A percentile compares a stretch with the other conserved stretches of the same genome.
Conservation (phyloP, 2,888 invertebrate genomes). For the Eupithecia exiguata region DNA sequence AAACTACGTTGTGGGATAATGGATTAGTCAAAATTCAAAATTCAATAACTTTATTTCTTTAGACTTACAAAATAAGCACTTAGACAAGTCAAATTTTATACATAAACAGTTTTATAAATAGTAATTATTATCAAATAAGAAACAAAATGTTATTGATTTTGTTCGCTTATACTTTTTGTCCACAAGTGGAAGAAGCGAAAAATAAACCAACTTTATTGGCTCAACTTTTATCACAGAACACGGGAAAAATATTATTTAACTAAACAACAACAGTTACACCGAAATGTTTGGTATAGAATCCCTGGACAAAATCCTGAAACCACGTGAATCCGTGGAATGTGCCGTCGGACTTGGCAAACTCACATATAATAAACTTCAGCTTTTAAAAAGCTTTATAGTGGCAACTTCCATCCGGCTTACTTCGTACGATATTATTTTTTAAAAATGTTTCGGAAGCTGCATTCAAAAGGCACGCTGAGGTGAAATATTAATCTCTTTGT, state of each 20-base stretch:
- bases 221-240: too few relatives aligned
- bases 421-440: conserved; percentile 30
- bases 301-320: conserved; percentile 13
- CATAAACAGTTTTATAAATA: too few relatives aligned
- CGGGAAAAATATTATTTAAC: too few relatives aligned
- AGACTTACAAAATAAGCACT: too few relatives aligned
- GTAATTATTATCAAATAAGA: too few relatives aligned
- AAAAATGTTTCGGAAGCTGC: conserved; percentile 29
- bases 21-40: too few relatives aligned
- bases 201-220: too few relatives aligned
- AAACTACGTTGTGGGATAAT: not conserved
- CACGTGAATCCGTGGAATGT: conserved; percentile 19
- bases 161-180: too few relatives aligned
- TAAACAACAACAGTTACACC: not conserved
- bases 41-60: too few relatives aligned
- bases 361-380: conserved; percentile 32
- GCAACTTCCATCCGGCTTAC: conserved; percentile 23
- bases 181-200: too few relatives aligned
- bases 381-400: conserved; percentile 36
- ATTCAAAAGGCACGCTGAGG: conserved; percentile 14
- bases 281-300: conserved; percentile 11
- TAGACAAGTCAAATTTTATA: too few relatives aligned
- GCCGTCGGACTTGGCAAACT: conserved; percentile 28
- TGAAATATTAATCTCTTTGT: conserved; percentile 14
- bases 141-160: too few relatives aligned